Percentiles rank a stretch among this genome's conserved stretches.
These are phyloP conservation scores for Drosophila helvetica DNA, from an alignment of 2,888 invertebrate genomes.

Conservation along the genomic window DNA sequence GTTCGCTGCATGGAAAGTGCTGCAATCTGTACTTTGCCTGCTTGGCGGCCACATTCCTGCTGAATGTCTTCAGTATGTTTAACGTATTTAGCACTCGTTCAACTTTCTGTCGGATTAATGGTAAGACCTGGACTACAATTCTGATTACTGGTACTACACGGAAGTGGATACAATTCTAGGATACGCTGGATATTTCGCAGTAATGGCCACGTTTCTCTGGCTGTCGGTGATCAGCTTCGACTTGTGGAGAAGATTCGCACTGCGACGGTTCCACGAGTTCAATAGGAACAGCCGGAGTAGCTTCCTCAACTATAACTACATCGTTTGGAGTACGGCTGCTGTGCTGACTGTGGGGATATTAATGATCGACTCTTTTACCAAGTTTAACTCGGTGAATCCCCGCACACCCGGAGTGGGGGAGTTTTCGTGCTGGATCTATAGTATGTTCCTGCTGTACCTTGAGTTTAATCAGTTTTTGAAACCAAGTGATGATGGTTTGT, in stretches of 20 bases:
- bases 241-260: constrained; percentile 87
- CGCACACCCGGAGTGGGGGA: constrained; percentile 85
- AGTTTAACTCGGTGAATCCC: constrained; percentile 25
- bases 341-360: constrained; percentile 54
- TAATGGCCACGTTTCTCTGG: constrained; percentile 92
- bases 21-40: constrained; percentile 44
- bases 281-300: constrained; percentile 54
- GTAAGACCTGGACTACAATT: background rate
- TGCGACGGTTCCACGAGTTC: constrained; percentile 4
- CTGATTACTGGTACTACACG: background rate
- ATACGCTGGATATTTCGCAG: constrained; percentile 86
- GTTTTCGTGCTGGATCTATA: constrained; percentile 85
- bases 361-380: constrained; percentile 63
- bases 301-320: constrained; percentile 72
- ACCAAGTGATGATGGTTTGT: background rate
- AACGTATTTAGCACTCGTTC: background rate
- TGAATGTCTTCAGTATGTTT: background rate
- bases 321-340: constrained; percentile 73
- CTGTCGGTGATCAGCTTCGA: constrained; percentile 94
- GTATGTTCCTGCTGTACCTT: constrained; percentile 82
- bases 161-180: constrained; percentile 47
- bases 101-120: background rate
- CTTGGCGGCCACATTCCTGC: constrained; percentile 12
- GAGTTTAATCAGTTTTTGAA: background rate
- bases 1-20: constrained; percentile 35